Evolutionary conservation across 2,797 vertebrate genomes (phyloP), one percentile per base, ranked within the genome.

Genomic region (Lepilemur ruficaudatus): DNA sequence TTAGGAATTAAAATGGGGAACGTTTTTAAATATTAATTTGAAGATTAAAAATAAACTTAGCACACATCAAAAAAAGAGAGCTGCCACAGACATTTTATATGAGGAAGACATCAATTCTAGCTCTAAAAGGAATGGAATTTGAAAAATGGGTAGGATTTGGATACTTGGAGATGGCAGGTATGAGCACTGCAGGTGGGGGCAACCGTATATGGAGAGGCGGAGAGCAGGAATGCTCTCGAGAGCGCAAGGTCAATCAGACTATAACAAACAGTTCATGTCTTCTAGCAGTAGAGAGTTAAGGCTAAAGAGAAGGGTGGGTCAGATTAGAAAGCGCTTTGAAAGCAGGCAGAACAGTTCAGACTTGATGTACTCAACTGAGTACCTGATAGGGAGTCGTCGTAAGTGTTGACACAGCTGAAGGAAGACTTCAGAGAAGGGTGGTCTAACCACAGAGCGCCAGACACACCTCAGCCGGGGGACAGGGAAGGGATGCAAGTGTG

Each of bases 21-120:
- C 38, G 6, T 78, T 28, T 85, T 35, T n/a, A 91, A 83, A 91
- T 57, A 55, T 23, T 96, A 28, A 83, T 30, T 69, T 86, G 20
- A 81, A 90, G 48, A 94, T 50, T 50, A 48, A 63, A 93, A 79
- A 91, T 35, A 78, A 69, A 93, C 22, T 43, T 30, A 80, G 30
- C 46, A 2, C 41, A 67, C 30, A 5, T 28, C 9, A 7, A 30
- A 28, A 41, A 70, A 82, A 23, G 2, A n/a, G 14, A n/a, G 41
- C 25, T 1, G 35, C 25, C 28, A 30, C 4, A 7, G 63, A 38
- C n/a, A 73, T 72, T 55, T 59, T 59, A 38, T 14, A 38, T 43
- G n/a, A 91, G 50, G 23, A 67, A 38, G 57, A n/a, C 12, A 67
- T 3, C 32, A 12, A 55, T 25, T 82, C 25, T n/a, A 55, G 59